Conservation (phyloP, 2,113 vertebrate species). For the Odocoileus virginianus region DNA sequence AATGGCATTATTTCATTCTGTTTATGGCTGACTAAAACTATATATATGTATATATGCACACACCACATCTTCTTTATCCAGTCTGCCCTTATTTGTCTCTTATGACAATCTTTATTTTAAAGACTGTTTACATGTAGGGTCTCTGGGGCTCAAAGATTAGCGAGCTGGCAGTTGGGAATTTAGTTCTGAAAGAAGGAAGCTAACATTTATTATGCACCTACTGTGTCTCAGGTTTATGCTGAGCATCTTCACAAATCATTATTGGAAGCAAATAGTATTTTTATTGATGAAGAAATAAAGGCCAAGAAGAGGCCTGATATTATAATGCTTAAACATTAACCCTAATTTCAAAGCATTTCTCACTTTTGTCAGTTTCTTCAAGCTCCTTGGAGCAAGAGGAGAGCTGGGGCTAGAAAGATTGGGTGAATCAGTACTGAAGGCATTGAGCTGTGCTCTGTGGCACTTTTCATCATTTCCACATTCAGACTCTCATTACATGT, state of each 20-base stretch:
- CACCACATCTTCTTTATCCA: not conserved
- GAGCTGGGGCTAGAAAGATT: not conserved
- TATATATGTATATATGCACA: not conserved
- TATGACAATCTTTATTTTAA: not conserved
- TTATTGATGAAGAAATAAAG: not conserved
- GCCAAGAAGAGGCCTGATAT: not conserved
- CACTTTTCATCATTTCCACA: not conserved
- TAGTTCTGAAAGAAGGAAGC: not conserved
- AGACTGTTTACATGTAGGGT: not conserved
- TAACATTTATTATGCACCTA: not conserved
- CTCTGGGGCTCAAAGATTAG: not conserved
- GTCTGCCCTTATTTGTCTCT: not conserved
- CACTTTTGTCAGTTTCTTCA: not conserved
- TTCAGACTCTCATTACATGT: not conserved
- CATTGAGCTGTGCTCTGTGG: not conserved
- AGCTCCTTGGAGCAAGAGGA: not conserved
- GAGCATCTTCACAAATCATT: not conserved
- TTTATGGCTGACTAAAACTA: not conserved
- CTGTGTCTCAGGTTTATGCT: not conserved
- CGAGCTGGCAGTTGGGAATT: not conserved
- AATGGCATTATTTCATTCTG: not conserved
- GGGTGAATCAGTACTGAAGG: not conserved
- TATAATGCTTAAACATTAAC: not conserved
- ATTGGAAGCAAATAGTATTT: slow-evolving; percentile 6
- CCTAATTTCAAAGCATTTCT: not conserved